Evolutionary conservation across 2,113 vertebrate genomes (phyloP), one percentile per base, ranked within the genome.

Genomic region (Sakesphorus luctuosus): DNA sequence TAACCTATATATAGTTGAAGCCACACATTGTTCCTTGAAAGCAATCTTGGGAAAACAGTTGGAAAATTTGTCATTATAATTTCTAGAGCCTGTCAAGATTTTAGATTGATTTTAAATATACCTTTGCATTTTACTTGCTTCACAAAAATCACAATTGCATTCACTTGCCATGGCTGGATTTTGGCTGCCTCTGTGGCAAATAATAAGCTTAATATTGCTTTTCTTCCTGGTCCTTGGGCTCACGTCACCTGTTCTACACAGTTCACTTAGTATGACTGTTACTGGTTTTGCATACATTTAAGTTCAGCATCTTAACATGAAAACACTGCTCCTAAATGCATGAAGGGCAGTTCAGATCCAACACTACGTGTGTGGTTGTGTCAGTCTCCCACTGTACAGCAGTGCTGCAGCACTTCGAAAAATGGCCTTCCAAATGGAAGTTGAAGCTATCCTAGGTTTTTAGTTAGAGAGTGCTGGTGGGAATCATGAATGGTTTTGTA

Each of bases 151-250:
- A 18, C 36, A 17, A n/a, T 8, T 9, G 20, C 21, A 0, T 59
- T 79, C 9, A 1, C 7, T 76, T 19, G 31, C 73, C 0, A 0
- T 0, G 2, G 12, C 4, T 62, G 83, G 49, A 24, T 89, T 69
- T 87, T 56, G 24, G 36, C 47, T 55, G 59, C 28, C 71, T 47
- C 56, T 33, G 26, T 61, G 63, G 63, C 47, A 69, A 94, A 65
- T 61, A 67, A 84, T n/a, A 40, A 84, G 10, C 40, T 61, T 19
- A 13, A 50, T 2, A 2, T 44, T 40, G 47, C 47, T 77, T 71
- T 74, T 71, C 38, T n/a, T 35, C 40, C 29, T 46, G 43, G 26
- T 63, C 55, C 63, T 33, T 47, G 66, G 0, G 3, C 69, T 65
- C 33, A 2, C 0, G 2, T 74, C 76, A 55, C 35, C 72, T 67